Percentiles rank a stretch among this genome's conserved stretches.
Conservation (phyloP, 1,140 invertebrate species). For the Hypothenemus hampei region DNA sequence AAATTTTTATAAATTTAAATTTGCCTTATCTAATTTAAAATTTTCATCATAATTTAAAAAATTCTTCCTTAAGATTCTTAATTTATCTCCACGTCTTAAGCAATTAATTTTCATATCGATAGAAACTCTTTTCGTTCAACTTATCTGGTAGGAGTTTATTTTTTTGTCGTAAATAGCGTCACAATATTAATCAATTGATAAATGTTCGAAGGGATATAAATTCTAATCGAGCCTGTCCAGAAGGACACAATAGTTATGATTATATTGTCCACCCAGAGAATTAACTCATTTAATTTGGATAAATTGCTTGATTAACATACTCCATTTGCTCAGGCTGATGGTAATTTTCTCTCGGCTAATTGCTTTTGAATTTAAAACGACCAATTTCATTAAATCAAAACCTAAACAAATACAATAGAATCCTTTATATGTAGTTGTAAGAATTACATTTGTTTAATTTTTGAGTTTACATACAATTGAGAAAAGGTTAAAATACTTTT, state of each 20-base stretch:
- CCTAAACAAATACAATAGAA: background rate
- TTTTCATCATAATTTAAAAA: too few species aligned
- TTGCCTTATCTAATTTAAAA: too few species aligned
- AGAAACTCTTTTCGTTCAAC: too few species aligned
- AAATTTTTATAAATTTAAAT: too few species aligned
- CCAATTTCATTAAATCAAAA: background rate
- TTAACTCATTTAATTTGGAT: background rate
- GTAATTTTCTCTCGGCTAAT: background rate
- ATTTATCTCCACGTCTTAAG: too few species aligned
- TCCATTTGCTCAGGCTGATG: background rate
- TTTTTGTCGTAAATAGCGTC: background rate
- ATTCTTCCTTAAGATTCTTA: too few species aligned
- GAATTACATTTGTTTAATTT: background rate
- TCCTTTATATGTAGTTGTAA: background rate
- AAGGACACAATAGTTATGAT: background rate
- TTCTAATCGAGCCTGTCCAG: background rate
- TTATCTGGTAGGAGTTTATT: too few species aligned
- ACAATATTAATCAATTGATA: background rate
- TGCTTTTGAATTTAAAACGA: background rate
- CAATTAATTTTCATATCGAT: too few species aligned
- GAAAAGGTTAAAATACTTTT: background rate
- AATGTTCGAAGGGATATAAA: background rate
- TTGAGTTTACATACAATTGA: background rate
- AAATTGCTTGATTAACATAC: background rate
- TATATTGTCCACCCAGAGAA: background rate